phyloP scores from a whole-genome alignment of 2,797 vertebrate genomes.

The Sebastiscus tertius region DNA sequence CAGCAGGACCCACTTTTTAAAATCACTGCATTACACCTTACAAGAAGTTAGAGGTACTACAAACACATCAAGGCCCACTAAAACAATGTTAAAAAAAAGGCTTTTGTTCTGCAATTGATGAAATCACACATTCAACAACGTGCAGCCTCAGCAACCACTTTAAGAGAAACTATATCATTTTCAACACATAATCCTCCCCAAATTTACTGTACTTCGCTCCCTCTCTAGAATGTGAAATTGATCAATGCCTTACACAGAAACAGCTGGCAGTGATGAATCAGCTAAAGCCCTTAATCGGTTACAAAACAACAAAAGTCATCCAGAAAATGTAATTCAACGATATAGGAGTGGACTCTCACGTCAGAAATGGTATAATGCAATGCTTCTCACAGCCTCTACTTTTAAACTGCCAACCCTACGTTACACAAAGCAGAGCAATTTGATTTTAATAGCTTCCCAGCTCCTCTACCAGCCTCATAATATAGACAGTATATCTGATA shows the following conservation, averaged over 20 bases:
- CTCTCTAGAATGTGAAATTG: constrained; percentile 52
- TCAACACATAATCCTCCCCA: constrained; percentile 42
- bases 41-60: constrained; percentile 11
- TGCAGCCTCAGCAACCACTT: constrained; percentile 47
- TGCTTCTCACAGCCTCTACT: constrained; percentile 28
- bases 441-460: constrained; percentile 20
- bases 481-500: not conserved
- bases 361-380: constrained; percentile 41
- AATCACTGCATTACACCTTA: constrained; percentile 11
- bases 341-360: constrained; percentile 3
- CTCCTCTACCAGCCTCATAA: not conserved
- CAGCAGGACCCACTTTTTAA: constrained; percentile 2
- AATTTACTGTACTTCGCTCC: not conserved
- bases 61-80: constrained; percentile 4
- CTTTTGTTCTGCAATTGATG: constrained; percentile 35
- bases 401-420: constrained; percentile 42
- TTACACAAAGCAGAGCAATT: constrained; percentile 29
- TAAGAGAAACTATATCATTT: constrained; percentile 28
- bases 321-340: constrained; percentile 37
- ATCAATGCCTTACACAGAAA: constrained; percentile 50
- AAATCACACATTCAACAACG: constrained; percentile 25
- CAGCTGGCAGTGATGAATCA: constrained; percentile 54
- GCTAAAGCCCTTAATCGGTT: constrained; percentile 50
- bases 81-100: constrained; percentile 5
- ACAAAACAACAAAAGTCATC: constrained; percentile 44